These are phyloP conservation scores for Apis laboriosa DNA, from an alignment of 1,140 invertebrate species.

Conservation along the genomic window DNA sequence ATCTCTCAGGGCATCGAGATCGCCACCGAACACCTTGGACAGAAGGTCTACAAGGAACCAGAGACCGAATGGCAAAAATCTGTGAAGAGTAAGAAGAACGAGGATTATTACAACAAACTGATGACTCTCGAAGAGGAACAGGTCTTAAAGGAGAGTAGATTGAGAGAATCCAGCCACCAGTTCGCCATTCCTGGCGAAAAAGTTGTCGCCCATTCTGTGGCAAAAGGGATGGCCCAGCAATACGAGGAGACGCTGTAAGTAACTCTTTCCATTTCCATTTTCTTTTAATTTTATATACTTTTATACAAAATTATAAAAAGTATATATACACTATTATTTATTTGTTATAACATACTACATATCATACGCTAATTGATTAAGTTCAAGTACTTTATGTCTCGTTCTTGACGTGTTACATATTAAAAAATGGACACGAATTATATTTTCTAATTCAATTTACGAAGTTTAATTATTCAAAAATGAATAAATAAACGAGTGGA, in stretches of 20 bases:
- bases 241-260: conserved; percentile 93
- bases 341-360: too few species aligned
- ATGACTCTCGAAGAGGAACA: conserved; percentile 92
- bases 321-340: too few species aligned
- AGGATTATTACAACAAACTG: conserved; percentile 92
- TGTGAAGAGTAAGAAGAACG: conserved; percentile 90
- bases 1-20: conserved; percentile 84
- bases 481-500: background rate
- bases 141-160: conserved; percentile 89
- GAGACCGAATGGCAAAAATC: conserved; percentile 92
- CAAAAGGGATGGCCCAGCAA: conserved; percentile 92
- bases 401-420: too few species aligned
- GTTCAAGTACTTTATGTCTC: too few species aligned
- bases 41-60: conserved; percentile 86
- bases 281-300: background rate
- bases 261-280: background rate
- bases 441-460: background rate
- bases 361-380: too few species aligned
- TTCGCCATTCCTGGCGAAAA: conserved; percentile 93
- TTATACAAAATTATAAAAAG: too few species aligned
- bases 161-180: conserved; percentile 89
- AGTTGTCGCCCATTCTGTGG: conserved; percentile 87
- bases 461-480: background rate
- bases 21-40: conserved; percentile 84
- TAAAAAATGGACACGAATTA: too few species aligned